Percentiles rank a stretch among this genome's conserved stretches.
phyloP scores from a whole-genome alignment of 2,888 invertebrate genomes.

The Leucophenga montana region DNA sequence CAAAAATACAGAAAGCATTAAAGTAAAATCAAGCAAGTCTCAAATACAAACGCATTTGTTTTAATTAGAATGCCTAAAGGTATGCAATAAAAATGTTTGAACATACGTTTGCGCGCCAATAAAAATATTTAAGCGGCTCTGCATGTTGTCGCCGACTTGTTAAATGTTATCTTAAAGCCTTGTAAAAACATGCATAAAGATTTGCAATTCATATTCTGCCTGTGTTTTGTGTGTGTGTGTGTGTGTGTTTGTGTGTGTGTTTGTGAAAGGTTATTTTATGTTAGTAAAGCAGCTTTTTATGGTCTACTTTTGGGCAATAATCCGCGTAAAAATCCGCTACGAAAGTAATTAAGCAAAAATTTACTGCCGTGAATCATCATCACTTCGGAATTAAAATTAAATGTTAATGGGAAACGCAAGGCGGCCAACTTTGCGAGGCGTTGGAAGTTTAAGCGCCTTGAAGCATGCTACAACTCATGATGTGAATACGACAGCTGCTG shows the following conservation, averaged over 20 bases:
- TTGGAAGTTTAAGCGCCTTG: not conserved
- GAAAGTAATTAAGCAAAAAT: conserved; percentile 33
- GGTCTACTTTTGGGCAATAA: conserved; percentile 32
- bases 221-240: not conserved
- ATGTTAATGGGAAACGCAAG: not conserved
- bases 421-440: not conserved
- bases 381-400: conserved; percentile 34
- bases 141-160: conserved; percentile 19
- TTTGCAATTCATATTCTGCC: too few species aligned
- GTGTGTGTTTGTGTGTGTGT: not conserved
- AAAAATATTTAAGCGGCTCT: conserved; percentile 17
- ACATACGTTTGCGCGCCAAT: conserved; percentile 30
- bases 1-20: too few species aligned
- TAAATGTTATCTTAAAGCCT: conserved; percentile 13
- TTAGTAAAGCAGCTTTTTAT: conserved; percentile 15
- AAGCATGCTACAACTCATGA: not conserved
- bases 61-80: conserved; percentile 26
- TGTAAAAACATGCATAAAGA: not conserved
- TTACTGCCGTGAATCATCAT: conserved; percentile 30
- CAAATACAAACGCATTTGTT: not conserved
- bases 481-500: not conserved
- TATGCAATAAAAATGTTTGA: conserved; percentile 31
- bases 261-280: conserved; percentile 13
- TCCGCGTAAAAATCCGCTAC: conserved; percentile 21
- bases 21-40: too few species aligned